These are phyloP conservation scores for Nysson spinosus DNA, from an alignment of 2,888 invertebrate genomes.

Conservation along the genomic window DNA sequence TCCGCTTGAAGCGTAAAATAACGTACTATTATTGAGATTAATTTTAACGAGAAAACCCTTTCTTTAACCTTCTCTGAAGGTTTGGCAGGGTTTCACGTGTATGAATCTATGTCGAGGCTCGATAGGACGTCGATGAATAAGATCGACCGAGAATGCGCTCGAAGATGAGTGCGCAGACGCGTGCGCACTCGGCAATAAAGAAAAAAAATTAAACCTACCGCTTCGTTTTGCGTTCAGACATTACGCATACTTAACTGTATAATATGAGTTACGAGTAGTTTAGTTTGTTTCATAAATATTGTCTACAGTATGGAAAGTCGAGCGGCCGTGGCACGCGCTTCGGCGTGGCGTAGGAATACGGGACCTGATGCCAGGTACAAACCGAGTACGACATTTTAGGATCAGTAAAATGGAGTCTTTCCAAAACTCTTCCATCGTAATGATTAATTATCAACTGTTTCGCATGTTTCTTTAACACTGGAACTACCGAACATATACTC, in stretches of 20 bases:
- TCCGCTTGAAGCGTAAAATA: conserved; percentile 27
- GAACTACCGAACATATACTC: too few species aligned
- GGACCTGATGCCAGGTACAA: conserved; percentile 66
- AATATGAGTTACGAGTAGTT: conserved; percentile 67
- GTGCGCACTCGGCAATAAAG: conserved; percentile 9
- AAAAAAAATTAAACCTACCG: conserved; percentile 53
- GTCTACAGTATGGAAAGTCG: conserved; percentile 76
- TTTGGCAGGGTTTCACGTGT: neutral
- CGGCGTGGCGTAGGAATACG: conserved; percentile 75
- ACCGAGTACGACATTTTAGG: conserved; percentile 47
- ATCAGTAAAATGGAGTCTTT: neutral
- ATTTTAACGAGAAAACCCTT: neutral
- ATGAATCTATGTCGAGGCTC: neutral
- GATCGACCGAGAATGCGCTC: conserved; percentile 31
- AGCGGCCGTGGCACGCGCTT: conserved; percentile 72
- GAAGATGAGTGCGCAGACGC: conserved; percentile 6
- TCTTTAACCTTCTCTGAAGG: too few species aligned
- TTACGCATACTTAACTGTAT: conserved; percentile 63
- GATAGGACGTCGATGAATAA: neutral
- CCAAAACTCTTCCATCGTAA: neutral
- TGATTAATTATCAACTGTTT: neutral
- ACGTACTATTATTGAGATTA: conserved; percentile 4
- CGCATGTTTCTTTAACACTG: too few species aligned
- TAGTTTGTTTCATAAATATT: conserved; percentile 76
- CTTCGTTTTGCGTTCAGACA: conserved; percentile 56